These are phyloP conservation scores for Falco peregrinus DNA, from an alignment of 2,797 vertebrate species.

Conservation along the genomic window DNA sequence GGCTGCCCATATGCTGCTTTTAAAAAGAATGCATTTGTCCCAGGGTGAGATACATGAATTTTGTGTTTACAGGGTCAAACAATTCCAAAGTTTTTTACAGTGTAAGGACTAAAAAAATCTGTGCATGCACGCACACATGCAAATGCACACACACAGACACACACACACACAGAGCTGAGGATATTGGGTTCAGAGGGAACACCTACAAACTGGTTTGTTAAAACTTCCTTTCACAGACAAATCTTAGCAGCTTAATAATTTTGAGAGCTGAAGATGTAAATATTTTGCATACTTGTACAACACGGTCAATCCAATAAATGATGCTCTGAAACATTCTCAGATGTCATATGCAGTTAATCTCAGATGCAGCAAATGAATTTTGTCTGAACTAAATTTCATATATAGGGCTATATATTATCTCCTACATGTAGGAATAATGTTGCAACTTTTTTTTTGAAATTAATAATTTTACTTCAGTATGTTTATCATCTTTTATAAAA, in stretches of 20 bases:
- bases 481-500: neutral
- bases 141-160: slow-evolving; percentile 1
- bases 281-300: slow-evolving; percentile 75
- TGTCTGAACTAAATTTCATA: slow-evolving; percentile 46
- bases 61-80: slow-evolving; percentile 81
- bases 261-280: slow-evolving; percentile 70
- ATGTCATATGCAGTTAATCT: slow-evolving; percentile 63
- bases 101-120: slow-evolving; percentile 74
- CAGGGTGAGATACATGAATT: slow-evolving; percentile 81
- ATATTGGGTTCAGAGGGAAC: slow-evolving; percentile 57
- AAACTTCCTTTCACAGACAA: slow-evolving; percentile 69
- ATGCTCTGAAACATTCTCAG: slow-evolving; percentile 61
- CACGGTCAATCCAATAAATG: slow-evolving; percentile 72
- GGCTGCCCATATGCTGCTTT: slow-evolving; percentile 88
- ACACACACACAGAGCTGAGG: neutral
- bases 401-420: neutral
- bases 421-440: neutral
- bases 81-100: slow-evolving; percentile 75
- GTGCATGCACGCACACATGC: slow-evolving; percentile 18
- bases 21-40: slow-evolving; percentile 84
- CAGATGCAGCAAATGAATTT: slow-evolving; percentile 25
- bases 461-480: neutral
- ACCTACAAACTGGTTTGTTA: slow-evolving; percentile 71
- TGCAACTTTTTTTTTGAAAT: slow-evolving; percentile 24
- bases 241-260: slow-evolving; percentile 72